Percentiles rank a stretch among this genome's conserved stretches.
Evolutionary conservation across 2,888 invertebrate genomes (phyloP).

Genomic region (Schizotus pectinicornis): DNA sequence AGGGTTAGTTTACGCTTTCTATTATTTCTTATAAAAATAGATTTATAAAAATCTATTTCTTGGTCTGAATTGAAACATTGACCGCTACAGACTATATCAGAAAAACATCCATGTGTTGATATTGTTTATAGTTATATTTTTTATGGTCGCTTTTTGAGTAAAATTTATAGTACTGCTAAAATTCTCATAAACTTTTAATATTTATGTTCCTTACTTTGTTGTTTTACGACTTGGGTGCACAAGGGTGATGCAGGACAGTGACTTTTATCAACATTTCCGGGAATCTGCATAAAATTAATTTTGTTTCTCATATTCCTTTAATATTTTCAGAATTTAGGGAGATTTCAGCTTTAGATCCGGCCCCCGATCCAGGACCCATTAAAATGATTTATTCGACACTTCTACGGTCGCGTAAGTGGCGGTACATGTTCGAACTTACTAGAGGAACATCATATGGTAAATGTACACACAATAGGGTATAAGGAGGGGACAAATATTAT

Average conservation of each 20-base stretch:
- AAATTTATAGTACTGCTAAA: constrained; percentile 12
- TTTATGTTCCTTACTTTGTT: not conserved
- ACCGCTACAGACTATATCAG: too few relatives aligned
- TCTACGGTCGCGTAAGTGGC: constrained; percentile 17
- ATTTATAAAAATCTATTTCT: too few relatives aligned
- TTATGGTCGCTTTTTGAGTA: not conserved
- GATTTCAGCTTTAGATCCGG: constrained; percentile 3
- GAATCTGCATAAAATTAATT: too few relatives aligned
- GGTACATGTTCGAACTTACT: constrained; percentile 32
- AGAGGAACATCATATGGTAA: constrained; percentile 55
- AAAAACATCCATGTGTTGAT: too few relatives aligned
- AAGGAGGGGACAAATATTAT: constrained; percentile 53
- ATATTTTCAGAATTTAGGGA: not conserved
- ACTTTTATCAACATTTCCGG: too few relatives aligned
- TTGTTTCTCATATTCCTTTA: too few relatives aligned
- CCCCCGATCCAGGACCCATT: constrained; percentile 12
- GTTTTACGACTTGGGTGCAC: not conserved
- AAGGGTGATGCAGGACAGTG: too few relatives aligned
- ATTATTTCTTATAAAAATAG: too few relatives aligned
- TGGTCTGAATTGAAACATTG: too few relatives aligned
- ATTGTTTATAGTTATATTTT: too few relatives aligned
- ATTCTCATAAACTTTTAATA: constrained; percentile 3
- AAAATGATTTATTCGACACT: constrained; percentile 31
- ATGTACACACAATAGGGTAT: constrained; percentile 50
- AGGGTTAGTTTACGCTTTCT: too few relatives aligned